phyloP scores from a whole-genome alignment of 2,113 vertebrate genomes.

The Neodon shergylaensis region DNA sequence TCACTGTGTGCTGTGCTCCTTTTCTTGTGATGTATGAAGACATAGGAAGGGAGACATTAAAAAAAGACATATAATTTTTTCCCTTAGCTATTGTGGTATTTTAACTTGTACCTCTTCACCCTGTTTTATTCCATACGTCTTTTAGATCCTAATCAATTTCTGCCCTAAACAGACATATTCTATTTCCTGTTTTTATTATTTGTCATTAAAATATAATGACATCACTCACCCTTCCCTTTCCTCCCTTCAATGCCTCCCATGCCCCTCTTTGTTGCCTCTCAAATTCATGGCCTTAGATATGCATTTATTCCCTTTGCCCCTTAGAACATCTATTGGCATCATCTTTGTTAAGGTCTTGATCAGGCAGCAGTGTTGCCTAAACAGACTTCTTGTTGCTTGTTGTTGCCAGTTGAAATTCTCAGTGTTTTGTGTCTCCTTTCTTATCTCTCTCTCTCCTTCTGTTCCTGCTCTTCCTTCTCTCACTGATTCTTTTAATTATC shows the following conservation, averaged over 20 bases:
- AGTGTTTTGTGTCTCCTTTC: background rate
- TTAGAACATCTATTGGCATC: background rate
- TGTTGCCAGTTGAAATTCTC: background rate
- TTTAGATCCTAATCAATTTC: slow-evolving; percentile 26
- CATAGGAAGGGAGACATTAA: background rate
- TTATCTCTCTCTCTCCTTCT: background rate
- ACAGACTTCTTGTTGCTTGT: background rate
- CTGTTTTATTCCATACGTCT: background rate
- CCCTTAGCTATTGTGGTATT: background rate
- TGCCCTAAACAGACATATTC: background rate
- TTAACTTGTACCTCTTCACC: background rate
- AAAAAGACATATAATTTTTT: background rate
- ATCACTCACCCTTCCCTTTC: too few relatives aligned
- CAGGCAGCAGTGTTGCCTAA: background rate
- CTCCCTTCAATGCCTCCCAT: background rate
- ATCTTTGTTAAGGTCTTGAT: background rate
- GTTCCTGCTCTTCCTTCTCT: background rate
- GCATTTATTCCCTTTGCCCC: too few relatives aligned
- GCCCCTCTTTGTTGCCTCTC: background rate
- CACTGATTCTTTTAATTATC: background rate
- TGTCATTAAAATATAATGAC: background rate
- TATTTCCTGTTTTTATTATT: background rate
- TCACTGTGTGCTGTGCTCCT: background rate
- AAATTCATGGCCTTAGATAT: background rate
- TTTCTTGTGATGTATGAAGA: background rate